These are phyloP conservation scores for Carterocephalus palaemon DNA, from an alignment of 2,888 invertebrate genomes.

Conservation along the genomic window DNA sequence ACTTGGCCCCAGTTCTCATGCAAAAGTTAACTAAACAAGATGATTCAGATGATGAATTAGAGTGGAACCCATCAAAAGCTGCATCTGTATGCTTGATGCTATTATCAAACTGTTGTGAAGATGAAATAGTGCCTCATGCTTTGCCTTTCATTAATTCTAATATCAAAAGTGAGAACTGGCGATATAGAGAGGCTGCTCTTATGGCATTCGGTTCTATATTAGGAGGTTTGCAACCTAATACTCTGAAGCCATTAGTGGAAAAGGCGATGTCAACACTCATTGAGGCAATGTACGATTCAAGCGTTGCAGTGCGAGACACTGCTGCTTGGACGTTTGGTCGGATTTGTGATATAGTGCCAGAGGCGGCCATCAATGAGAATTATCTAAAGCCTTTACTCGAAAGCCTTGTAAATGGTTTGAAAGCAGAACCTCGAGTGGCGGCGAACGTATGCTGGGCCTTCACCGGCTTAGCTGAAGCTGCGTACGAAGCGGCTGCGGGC, in stretches of 20 bases:
- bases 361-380: conserved; percentile 93
- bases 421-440: conserved; percentile 97
- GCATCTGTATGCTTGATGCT: conserved; percentile 99
- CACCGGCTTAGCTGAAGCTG: conserved; percentile 96
- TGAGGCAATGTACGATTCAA: conserved; percentile 94
- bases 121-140: conserved; percentile 96
- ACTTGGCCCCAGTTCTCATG: conserved; percentile 95
- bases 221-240: conserved; percentile 92
- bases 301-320: conserved; percentile 97
- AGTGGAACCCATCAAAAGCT: conserved; percentile 99
- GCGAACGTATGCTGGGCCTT: conserved; percentile 99
- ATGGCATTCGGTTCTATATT: conserved; percentile 98
- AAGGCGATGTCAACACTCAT: conserved; percentile 98
- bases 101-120: conserved; percentile 97
- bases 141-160: conserved; percentile 97
- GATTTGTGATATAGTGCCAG: conserved; percentile 98
- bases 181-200: conserved; percentile 95
- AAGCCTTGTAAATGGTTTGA: conserved; percentile 90
- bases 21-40: conserved; percentile 97
- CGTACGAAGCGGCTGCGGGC: conserved; percentile 90
- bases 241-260: conserved; percentile 95
- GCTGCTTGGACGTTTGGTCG: conserved; percentile 99
- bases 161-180: conserved; percentile 95
- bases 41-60: conserved; percentile 98
- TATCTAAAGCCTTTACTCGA: conserved; percentile 90